Evolutionary conservation across 2,113 vertebrate genomes (phyloP).

Genomic region (Seriola rivoliana): DNA sequence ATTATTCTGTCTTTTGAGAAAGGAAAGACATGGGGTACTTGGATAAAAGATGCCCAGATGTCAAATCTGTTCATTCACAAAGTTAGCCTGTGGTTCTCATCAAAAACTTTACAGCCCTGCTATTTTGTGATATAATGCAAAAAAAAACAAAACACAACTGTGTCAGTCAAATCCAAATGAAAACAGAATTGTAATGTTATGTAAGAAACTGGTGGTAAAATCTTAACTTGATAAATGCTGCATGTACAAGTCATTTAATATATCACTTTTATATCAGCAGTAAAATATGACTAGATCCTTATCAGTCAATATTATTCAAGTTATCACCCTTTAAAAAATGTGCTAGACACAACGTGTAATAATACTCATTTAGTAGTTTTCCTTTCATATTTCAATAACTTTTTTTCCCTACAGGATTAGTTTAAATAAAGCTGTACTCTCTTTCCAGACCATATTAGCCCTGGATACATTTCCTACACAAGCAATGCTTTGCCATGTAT

Average conservation of each 20-base stretch:
- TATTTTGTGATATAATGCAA: background rate
- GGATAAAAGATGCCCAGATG: slow-evolving; percentile 29
- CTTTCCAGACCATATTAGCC: background rate
- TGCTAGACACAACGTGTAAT: too few relatives aligned
- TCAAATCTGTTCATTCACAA: slow-evolving; percentile 58
- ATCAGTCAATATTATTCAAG: background rate
- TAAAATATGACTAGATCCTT: background rate
- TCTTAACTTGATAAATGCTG: background rate
- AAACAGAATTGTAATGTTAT: background rate
- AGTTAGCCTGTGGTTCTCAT: slow-evolving; percentile 17
- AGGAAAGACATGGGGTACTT: slow-evolving; percentile 13
- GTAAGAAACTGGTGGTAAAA: background rate
- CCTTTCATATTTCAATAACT: too few relatives aligned
- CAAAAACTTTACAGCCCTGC: background rate
- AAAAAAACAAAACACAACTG: background rate
- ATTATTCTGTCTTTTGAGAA: slow-evolving; percentile 23
- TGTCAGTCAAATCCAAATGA: background rate
- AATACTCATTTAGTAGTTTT: too few relatives aligned
- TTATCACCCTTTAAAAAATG: background rate
- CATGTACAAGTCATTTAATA: background rate
- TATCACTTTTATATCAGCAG: background rate
- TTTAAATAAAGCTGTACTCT: background rate
- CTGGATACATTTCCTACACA: background rate
- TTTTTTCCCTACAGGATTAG: too few relatives aligned
- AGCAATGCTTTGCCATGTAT: background rate